Base-by-base conservation (phyloP, 64 coral and sea anemone species). In the Anthopleura sola region DNA sequence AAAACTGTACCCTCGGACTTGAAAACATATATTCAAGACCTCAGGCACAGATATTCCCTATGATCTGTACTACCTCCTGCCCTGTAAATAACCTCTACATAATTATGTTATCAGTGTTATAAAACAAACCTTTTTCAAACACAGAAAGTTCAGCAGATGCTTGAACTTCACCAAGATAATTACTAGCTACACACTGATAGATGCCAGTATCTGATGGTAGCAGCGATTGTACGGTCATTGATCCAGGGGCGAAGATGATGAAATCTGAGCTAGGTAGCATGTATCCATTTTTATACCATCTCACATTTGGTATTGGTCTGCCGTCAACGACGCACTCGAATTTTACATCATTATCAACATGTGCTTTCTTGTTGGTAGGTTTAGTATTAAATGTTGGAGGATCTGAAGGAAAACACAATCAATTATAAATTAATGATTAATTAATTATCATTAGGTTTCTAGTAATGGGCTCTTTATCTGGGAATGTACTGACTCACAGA, bases 271-370 rank as follows among this genome's bases (percentile, higher is more conserved):
- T 12, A 3, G 0, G 2, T 3, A 87, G 19, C 24, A 21, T 14
- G n/a, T 16, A 0, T 1, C 86, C 87, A 90, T 92, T 90, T 58
- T 76, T 80, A 9, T 29, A 31, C 94, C 94, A 96, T 13, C 60
- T 54, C 46, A 96, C 57, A 10, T 3, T 40, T 16, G 94, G 94
- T 58, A 80, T 90, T 17, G 94, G 94, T 29, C 86, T 96, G 4
- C 94, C 94, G 71, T 90, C 90, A 33, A 80, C 94, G 8, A 74
- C n/a, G 87, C 94, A 96, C 5, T 87, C 51, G 82, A 96, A 96
- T 16, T 48, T 46, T 28, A 77, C 87, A 87, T 49, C 75, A 49
- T 78, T 49, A 58, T 81, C 1, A 0, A 36, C 1, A 51, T 86
- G 36, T 68, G 78, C 56, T 80, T 92, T 86, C 34, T 86, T 29